Evolutionary conservation across 2,888 invertebrate species (phyloP), one percentile per base, ranked within the genome.

Genomic region (Clostera curtula): DNA sequence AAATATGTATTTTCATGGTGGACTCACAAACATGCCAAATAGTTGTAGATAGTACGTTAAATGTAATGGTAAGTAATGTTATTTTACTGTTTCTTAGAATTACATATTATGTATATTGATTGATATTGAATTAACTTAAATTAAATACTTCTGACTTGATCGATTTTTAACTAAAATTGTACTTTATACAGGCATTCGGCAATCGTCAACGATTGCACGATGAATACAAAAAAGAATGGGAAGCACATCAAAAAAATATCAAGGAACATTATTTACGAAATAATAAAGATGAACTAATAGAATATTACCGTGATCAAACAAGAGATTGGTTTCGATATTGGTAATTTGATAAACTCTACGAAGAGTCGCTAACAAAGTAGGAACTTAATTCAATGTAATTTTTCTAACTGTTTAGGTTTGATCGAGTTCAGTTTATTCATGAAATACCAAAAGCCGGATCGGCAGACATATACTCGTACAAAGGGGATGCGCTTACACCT

Each of bases 311-410:
- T 34, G 71, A 69, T 25, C 42, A 56, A 22, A 52, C 72, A 3
- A 59, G 73, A 31, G 42, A 53, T 21, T 79, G 79, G 77, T 72
- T 76, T 45, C 33, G 43, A n/a, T 53, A 55, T 44, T 77, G 77
- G 77, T 76, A 58, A 23, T n/a, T n/a, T n/a, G n/a, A n/a, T n/a
- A n/a, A n/a, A n/a, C n/a, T n/a, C n/a, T n/a, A n/a, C n/a, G n/a
- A n/a, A n/a, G n/a, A n/a, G n/a, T n/a, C n/a, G n/a, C n/a, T n/a
- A n/a, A n/a, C n/a, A n/a, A n/a, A n/a, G n/a, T n/a, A n/a, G n/a
- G n/a, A n/a, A n/a, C n/a, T n/a, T n/a, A n/a, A n/a, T n/a, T n/a
- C n/a, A n/a, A n/a, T n/a, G n/a, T n/a, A n/a, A n/a, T n/a, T n/a
- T n/a, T n/a, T n/a, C n/a, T n/a, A n/a, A 21, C 22, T 12, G 31